Evolutionary conservation across 2,888 invertebrate genomes (phyloP), one percentile per base, ranked within the genome.

Genomic region (Pristionchus japonicus): DNA sequence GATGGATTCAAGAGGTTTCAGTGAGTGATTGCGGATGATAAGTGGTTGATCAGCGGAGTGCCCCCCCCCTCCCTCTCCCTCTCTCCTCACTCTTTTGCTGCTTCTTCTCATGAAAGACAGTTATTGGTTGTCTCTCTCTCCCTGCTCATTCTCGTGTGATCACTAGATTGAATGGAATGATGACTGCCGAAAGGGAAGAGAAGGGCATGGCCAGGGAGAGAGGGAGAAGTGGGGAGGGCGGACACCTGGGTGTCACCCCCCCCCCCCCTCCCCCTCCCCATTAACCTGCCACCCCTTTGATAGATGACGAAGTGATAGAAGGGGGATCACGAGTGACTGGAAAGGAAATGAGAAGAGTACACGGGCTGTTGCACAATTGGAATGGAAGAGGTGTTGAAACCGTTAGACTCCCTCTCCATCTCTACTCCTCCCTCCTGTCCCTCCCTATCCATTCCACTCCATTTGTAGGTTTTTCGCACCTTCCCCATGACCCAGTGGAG

Each of bases 311-410:
- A n/a, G 47, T n/a, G 47, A 80, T 80, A 34, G 80, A 43, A 31
- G n/a, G n/a, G n/a, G 13, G 74, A 27, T n/a, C 23, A 43, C 43
- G 40, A 47, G 43, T 80, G 43, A 80, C 80, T 47, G 80, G 80
- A 80, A 80, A 37, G 34, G 40, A n/a, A 47, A n/a, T 23, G 40
- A n/a, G n/a, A 47, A 27, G 9, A 37, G 9, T n/a, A 0, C 43
- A 80, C n/a, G 80, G 80, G 43, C 80, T 80, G 43, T 80, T 80
- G 80, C 80, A 80, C 80, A 43, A 80, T 80, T 40, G 43, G 80
- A 80, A 43, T 47, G 80, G 47, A 43, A 43, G 80, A 47, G 43
- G 80, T n/a, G 80, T n/a, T 34, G 27, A 47, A 27, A 80, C 27
- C 23, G 37, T 40, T 74, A 37, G 70, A 31, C 70, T 47, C 47